A percentile compares a stretch with the other conserved stretches of the same genome.
Evolutionary conservation across 2,113 vertebrate species (phyloP).

Genomic region (Herpetotheres cachinnans): DNA sequence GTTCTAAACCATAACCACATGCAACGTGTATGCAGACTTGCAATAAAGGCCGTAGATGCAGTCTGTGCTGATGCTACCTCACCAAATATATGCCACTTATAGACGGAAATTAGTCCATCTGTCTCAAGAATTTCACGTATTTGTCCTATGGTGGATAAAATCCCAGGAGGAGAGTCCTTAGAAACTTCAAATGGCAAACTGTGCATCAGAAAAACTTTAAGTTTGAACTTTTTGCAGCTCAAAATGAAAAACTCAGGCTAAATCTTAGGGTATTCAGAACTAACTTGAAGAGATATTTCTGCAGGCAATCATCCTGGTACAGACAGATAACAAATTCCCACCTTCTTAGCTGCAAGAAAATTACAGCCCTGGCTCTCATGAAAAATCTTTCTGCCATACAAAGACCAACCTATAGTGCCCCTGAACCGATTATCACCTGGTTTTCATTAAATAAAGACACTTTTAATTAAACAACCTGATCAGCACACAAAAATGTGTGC

Average conservation of each 20-base stretch:
- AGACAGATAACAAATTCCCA: constrained; percentile 53
- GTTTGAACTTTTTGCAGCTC: constrained; percentile 1
- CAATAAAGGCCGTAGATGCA: not conserved
- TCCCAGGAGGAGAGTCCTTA: not conserved
- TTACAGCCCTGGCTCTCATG: constrained; percentile 8
- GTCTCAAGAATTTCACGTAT: not conserved
- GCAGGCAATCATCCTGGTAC: constrained; percentile 51
- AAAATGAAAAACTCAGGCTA: constrained; percentile 31
- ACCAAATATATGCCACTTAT: not conserved
- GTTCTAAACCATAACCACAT: not conserved
- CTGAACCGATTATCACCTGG: constrained; percentile 23
- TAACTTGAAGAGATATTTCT: constrained; percentile 33
- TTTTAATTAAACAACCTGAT: constrained; percentile 39
- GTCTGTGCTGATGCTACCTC: not conserved
- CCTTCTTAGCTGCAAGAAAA: constrained; percentile 44
- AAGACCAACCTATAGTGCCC: constrained; percentile 4
- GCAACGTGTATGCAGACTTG: not conserved
- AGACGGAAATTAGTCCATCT: not conserved
- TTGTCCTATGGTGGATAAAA: not conserved
- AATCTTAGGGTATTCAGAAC: constrained; percentile 43
- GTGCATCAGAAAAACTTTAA: not conserved
- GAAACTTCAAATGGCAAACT: constrained; percentile 4
- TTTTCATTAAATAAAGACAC: constrained; percentile 41
- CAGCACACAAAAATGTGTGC: not conserved
- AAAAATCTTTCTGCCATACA: constrained; percentile 41